A percentile compares a stretch with the other conserved stretches of the same genome.
Conservation (phyloP, 2,797 vertebrate species). For the Aphelocoma californica region DNA sequence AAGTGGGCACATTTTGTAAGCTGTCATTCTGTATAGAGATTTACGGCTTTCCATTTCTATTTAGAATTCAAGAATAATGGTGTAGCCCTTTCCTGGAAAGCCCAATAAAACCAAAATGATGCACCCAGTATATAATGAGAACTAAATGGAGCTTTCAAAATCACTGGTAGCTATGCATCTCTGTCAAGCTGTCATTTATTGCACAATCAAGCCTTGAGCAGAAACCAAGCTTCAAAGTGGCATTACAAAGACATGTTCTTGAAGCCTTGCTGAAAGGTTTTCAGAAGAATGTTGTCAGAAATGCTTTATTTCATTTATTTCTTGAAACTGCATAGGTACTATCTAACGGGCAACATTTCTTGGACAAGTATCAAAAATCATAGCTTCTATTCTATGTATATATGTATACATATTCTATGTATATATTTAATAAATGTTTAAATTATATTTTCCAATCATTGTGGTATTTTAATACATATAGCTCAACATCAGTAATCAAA, state of each 20-base stretch:
- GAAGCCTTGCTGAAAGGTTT: background rate
- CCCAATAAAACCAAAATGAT: conserved; percentile 59
- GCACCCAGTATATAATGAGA: conserved; percentile 50
- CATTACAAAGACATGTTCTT: background rate
- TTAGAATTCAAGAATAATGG: conserved; percentile 67
- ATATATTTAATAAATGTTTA: background rate
- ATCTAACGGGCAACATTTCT: background rate
- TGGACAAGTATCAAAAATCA: background rate
- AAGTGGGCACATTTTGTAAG: conserved; percentile 48
- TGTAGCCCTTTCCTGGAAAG: conserved; percentile 63
- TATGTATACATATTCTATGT: no score
- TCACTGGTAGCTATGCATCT: conserved; percentile 48
- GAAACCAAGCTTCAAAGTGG: background rate
- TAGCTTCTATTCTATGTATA: background rate
- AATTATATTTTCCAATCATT: background rate
- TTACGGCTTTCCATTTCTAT: conserved; percentile 70
- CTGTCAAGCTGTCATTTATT: conserved; percentile 53
- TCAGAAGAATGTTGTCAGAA: background rate
- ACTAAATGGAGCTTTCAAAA: conserved; percentile 66
- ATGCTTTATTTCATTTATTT: background rate
- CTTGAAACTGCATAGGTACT: background rate
- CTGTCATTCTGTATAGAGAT: conserved; percentile 69
- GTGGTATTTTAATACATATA: background rate
- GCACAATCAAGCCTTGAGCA: background rate
- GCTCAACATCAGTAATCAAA: background rate